Evolutionary conservation across 2,113 vertebrate genomes (phyloP).

Genomic region (Ceratotherium simum): DNA sequence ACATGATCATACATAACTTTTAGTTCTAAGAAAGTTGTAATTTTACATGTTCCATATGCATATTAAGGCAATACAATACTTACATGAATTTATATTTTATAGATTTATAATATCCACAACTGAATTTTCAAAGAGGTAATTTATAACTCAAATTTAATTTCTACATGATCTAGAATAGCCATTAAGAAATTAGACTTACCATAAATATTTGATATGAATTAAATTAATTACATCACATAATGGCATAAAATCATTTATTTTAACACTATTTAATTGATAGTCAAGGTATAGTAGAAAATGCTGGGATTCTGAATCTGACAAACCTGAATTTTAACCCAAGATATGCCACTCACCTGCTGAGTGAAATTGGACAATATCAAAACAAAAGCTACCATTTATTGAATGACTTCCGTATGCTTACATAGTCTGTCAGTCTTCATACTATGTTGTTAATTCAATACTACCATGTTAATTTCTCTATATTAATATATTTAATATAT

Average conservation of each 20-base stretch:
- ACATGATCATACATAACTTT: neutral
- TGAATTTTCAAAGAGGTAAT: neutral
- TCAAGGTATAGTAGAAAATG: neutral
- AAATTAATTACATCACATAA: neutral
- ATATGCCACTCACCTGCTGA: neutral
- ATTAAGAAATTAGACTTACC: neutral
- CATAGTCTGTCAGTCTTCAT: neutral
- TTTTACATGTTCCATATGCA: neutral
- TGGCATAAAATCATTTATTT: neutral
- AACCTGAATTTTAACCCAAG: neutral
- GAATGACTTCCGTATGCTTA: neutral
- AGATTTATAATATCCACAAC: neutral
- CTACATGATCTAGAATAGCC: neutral
- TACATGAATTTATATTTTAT: neutral
- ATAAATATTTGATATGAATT: neutral
- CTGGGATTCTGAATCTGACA: neutral
- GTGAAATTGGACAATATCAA: neutral
- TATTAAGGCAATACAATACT: neutral
- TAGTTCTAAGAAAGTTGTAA: neutral
- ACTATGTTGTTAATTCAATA: neutral
- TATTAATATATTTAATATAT: neutral
- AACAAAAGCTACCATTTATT: neutral
- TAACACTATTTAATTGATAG: neutral
- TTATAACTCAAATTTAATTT: slow-evolving; percentile 38
- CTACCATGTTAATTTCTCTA: neutral